Evolutionary conservation across 2,888 invertebrate species (phyloP).

Genomic region (Himalopsyche tibetana): DNA sequence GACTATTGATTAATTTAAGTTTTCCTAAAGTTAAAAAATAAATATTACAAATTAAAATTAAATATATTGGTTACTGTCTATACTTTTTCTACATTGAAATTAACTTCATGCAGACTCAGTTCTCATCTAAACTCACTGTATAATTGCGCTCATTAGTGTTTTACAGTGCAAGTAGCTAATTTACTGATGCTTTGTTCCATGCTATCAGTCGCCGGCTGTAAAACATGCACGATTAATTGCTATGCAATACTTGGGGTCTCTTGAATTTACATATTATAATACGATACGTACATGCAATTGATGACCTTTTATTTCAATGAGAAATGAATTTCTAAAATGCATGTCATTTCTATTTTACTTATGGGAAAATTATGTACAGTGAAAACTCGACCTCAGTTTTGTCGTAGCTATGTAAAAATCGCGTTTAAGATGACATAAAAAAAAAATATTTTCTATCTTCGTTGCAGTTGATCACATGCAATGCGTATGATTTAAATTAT

Average conservation of each 20-base stretch:
- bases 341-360: not conserved
- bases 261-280: no score
- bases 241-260: no score
- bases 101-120: slow-evolving; percentile 1
- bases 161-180: not conserved
- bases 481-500: not conserved
- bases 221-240: not conserved
- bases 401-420: not conserved
- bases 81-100: not conserved
- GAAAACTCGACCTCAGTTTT: not conserved
- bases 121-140: no score
- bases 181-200: slow-evolving; percentile 6
- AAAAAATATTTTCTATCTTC: not conserved
- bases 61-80: no score
- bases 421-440: not conserved
- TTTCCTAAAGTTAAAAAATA: no score
- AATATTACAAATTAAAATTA: no score
- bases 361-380: not conserved
- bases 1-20: no score
- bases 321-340: slow-evolving; percentile 3
- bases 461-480: not conserved
- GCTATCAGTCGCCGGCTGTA: not conserved
- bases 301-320: not conserved
- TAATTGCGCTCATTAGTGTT: no score
- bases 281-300: not conserved